Evolutionary conservation across 2,888 invertebrate species (phyloP).

Genomic region (Stegophylla sp.): DNA sequence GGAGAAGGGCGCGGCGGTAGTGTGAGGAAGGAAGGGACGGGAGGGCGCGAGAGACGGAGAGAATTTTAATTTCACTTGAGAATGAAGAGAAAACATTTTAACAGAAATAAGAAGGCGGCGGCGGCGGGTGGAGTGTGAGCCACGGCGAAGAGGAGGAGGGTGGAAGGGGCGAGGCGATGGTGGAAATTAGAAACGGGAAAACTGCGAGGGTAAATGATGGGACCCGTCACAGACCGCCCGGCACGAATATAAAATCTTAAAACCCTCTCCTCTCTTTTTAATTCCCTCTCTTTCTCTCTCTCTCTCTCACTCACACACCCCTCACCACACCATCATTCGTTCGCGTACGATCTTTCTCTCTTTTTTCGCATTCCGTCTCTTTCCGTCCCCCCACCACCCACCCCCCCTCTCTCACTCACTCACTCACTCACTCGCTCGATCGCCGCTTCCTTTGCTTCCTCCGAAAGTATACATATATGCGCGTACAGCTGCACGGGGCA

Average conservation of each 20-base stretch:
- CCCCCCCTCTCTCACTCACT: background rate
- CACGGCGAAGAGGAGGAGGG: background rate
- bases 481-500: slow-evolving; percentile 4
- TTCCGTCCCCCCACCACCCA: background rate
- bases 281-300: slow-evolving; percentile 26
- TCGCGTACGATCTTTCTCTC: background rate
- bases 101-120: slow-evolving; percentile 59
- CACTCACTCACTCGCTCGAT: too few relatives aligned
- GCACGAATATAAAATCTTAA: slow-evolving; percentile 59
- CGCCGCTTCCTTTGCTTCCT: slow-evolving; percentile 28
- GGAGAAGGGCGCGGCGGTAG: too few relatives aligned
- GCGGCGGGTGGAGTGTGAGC: slow-evolving; percentile 15
- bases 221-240: slow-evolving; percentile 59
- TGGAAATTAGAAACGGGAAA: slow-evolving; percentile 59
- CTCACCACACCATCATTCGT: background rate
- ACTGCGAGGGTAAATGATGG: slow-evolving; percentile 59
- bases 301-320: slow-evolving; percentile 4
- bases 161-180: slow-evolving; percentile 9
- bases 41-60: slow-evolving; percentile 43
- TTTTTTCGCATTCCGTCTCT: slow-evolving; percentile 19
- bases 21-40: too few relatives aligned
- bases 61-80: slow-evolving; percentile 60
- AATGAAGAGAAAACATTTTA: slow-evolving; percentile 60
- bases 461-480: slow-evolving; percentile 21
- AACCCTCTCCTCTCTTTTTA: too few relatives aligned